Evolutionary conservation across 2,888 invertebrate genomes (phyloP), one percentile per base, ranked within the genome.

Genomic region (Heteromurus nitidus): DNA sequence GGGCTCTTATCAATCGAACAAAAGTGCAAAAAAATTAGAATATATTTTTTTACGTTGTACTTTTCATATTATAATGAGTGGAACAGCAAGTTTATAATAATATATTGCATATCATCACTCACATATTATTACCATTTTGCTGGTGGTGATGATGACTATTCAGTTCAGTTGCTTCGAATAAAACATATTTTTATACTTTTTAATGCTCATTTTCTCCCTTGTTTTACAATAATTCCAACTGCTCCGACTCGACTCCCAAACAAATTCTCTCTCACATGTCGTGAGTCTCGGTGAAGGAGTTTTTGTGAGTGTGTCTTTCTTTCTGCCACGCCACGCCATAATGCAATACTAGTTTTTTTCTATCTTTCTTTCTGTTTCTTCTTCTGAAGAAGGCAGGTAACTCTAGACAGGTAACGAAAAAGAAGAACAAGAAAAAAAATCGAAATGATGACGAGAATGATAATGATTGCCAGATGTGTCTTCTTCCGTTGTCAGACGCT

Each of bases 401-500:
- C n/a, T n/a, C n/a, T n/a, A n/a, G n/a, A n/a, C n/a, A n/a, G n/a
- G n/a, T n/a, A n/a, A n/a, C n/a, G n/a, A n/a, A n/a, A n/a, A n/a
- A n/a, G n/a, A 62, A 62, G 20, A 20, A 62, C 13, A 9, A 62
- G 62, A 62, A 20, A 62, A 31, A n/a, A n/a, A 18, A 31, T 31
- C 65, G 28, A 16, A 50, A 65, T 36, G 64, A 70, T 60, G 62
- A 72, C 30, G 67, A 58, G 42, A 30, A 60, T 67, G 26, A 74
- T 65, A 67, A 75, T 75, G 75, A 75, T 44, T 68, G 58, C 64
- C 74, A 74, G 74, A 74, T 74, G 74, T 65, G 55, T 53, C 31
- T 73, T 73, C 50, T 7, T 3, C 22, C n/a, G n/a, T 50, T n/a
- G n/a, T n/a, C n/a, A n/a, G n/a, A n/a, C n/a, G n/a, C n/a, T n/a